Conservation (phyloP, 2,797 vertebrate species). For the Pseudochirops corinnae region DNA sequence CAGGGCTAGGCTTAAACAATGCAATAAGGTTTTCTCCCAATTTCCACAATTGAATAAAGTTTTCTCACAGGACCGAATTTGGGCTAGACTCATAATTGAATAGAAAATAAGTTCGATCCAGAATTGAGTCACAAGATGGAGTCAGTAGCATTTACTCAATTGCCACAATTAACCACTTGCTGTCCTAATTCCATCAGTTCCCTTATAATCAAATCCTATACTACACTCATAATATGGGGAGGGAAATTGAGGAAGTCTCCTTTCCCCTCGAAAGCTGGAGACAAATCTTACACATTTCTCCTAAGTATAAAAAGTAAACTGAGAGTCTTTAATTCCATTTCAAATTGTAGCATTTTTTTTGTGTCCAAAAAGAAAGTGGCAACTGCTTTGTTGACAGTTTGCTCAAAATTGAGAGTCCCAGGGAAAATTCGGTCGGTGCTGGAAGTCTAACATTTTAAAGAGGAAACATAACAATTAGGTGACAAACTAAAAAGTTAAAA, state of each 20-base stretch:
- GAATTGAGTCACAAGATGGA: neutral
- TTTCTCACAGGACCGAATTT: neutral
- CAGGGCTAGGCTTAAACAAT: neutral
- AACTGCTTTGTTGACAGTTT: slow-evolving; percentile 34
- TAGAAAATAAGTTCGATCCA: neutral
- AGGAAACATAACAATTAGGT: slow-evolving; percentile 14
- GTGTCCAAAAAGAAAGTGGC: slow-evolving; percentile 17
- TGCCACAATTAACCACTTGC: neutral
- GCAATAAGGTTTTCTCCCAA: neutral
- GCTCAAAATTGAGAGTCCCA: slow-evolving; percentile 11
- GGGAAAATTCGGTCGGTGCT: slow-evolving; percentile 30
- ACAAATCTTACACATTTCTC: neutral
- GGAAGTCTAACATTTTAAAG: slow-evolving; percentile 11
- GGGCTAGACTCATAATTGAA: neutral
- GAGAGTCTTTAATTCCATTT: slow-evolving; percentile 9
- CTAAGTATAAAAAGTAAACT: neutral
- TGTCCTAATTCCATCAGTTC: neutral
- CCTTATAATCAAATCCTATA: neutral
- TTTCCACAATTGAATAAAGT: neutral
- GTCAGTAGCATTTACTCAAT: neutral
- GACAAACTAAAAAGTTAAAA: slow-evolving; percentile 45
- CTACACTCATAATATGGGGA: neutral
- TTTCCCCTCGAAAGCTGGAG: neutral
- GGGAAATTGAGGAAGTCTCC: neutral
- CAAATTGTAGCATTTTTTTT: slow-evolving; percentile 23